Evolutionary conservation across 2,888 invertebrate species (phyloP), one percentile per base, ranked within the genome.

Genomic region (Octonoba sinensis): DNA sequence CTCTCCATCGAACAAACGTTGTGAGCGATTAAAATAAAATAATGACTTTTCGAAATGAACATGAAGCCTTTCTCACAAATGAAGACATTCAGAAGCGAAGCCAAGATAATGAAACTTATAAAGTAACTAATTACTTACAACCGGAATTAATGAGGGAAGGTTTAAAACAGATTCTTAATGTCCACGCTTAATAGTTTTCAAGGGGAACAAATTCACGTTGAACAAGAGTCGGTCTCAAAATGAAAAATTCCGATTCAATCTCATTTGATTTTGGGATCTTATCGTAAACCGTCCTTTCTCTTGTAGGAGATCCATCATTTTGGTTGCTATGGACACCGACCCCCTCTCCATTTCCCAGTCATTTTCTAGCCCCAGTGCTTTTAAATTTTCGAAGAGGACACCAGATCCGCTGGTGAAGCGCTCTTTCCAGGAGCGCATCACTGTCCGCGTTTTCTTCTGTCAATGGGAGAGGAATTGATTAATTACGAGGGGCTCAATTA

Each of bases 241-340:
- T 82, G 82, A 82, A 82, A 82, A 82, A 82, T 82, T 82, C 82
- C 51, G 70, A 71, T 82, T 74, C 82, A 65, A 82, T 82, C 75
- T 82, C 82, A 75, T 75, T 82, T 82, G 82, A 82, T 82, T 82
- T 75, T 74, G 82, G 75, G 74, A 75, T 75, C 75, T 74, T 73
- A 73, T 81, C 73, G 67, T 73, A 73, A 81, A 82, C 82, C 82
- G 72, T 71, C 82, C 82, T 82, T 82, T 82, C 82, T 82, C 82
- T 82, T 82, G 82, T 82, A 82, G 76, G 67, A 76, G 59, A 82
- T 82, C 76, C 76, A 82, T 82, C 82, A 82, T 72, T 60, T 51
- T 8, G 36, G 75, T 82, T 46, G 44, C 49, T 72, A 82, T 76
- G 72, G 71, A 76, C 71, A 71, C 60, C 44, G 59, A 54, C 46